These are phyloP conservation scores for Diceros bicornis DNA, from an alignment of 2,797 vertebrate species.

Conservation along the genomic window DNA sequence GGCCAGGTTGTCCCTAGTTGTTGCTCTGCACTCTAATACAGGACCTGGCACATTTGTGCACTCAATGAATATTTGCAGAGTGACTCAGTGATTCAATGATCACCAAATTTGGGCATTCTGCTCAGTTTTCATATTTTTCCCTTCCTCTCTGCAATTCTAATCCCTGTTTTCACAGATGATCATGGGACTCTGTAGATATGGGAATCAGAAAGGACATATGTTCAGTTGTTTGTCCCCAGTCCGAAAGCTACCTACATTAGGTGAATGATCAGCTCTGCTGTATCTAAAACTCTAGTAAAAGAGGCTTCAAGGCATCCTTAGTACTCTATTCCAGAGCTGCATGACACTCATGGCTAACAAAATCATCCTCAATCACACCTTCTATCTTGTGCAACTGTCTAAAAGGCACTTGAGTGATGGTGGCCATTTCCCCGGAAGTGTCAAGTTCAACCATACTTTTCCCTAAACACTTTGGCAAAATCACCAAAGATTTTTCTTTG, in stretches of 20 bases:
- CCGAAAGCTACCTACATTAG: neutral
- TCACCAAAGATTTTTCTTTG: neutral
- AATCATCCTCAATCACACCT: neutral
- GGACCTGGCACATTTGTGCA: neutral
- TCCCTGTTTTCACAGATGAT: constrained; percentile 5
- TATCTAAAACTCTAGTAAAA: constrained; percentile 27
- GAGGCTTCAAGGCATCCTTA: neutral
- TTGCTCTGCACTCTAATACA: neutral
- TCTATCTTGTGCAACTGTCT: neutral
- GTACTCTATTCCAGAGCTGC: neutral
- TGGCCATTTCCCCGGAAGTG: neutral
- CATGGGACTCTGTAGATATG: neutral
- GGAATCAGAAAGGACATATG: neutral
- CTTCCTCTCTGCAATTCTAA: neutral
- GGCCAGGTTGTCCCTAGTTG: neutral
- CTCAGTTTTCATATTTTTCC: constrained; percentile 40
- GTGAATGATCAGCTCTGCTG: neutral
- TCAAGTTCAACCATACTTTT: neutral
- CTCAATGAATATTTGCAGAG: neutral
- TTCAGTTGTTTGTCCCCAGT: neutral
- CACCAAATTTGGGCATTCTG: neutral
- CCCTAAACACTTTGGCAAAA: constrained; percentile 37
- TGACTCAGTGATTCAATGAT: neutral
- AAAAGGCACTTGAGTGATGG: constrained; percentile 23
- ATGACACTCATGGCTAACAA: neutral